Conservation (phyloP, 2,888 invertebrate species). For the Timandra comae region DNA sequence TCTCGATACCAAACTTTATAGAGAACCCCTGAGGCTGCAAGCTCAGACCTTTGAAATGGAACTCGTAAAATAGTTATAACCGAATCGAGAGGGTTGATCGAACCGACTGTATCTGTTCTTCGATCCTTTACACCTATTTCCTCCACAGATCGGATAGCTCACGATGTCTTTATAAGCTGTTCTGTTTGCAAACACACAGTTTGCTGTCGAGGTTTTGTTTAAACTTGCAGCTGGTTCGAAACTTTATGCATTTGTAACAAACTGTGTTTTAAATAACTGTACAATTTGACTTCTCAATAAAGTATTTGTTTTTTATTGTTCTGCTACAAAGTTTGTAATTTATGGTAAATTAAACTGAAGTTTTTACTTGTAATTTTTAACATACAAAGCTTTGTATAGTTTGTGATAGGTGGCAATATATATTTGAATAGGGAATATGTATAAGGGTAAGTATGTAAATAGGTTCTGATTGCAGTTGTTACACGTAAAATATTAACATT, state of each 20-base stretch:
- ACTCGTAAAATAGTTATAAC: constrained; percentile 60
- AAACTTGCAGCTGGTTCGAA: constrained; percentile 7
- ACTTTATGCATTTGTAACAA: constrained; percentile 1
- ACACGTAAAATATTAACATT: no score
- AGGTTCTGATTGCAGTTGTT: no score
- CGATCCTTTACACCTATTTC: constrained; percentile 16
- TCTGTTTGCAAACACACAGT: constrained; percentile 8
- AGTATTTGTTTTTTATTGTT: no score
- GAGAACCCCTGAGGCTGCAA: constrained; percentile 28
- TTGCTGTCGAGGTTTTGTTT: constrained; percentile 1
- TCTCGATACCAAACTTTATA: constrained; percentile 12
- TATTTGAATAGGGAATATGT: no score
- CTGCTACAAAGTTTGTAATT: no score
- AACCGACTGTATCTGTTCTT: constrained; percentile 15
- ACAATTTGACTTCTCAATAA: no score
- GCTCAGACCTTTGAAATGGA: constrained; percentile 43
- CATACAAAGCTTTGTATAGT: no score
- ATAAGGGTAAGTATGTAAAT: no score
- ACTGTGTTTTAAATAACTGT: no score
- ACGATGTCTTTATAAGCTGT: constrained; percentile 19
- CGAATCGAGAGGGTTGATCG: constrained; percentile 36
- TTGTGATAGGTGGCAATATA: no score
- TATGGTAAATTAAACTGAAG: no score
- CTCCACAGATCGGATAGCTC: constrained; percentile 15
- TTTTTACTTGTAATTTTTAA: no score